Base-by-base conservation (phyloP, 1,140 invertebrate genomes). In the Brachionus calyciflorus region DNA sequence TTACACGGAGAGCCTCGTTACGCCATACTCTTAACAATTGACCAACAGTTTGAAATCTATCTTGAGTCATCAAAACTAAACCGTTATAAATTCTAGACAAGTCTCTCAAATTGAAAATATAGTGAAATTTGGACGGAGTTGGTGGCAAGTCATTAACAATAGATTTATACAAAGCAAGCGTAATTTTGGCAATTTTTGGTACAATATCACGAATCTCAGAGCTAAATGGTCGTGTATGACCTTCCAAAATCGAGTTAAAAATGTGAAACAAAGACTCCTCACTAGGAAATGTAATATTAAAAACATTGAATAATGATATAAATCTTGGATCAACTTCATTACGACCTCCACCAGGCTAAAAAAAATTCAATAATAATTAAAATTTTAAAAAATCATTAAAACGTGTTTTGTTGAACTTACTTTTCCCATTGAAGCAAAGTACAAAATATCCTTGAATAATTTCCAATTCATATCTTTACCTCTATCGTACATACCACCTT, bases 391-490 rank as follows among this genome's bases (percentile, higher is more conserved):
- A 26, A 55, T 26, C 1, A 0, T 26, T 21, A 55, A 9, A 9
- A 24, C 26, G 14, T 26, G 26, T 14, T 28, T 28, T 28, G 7
- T 28, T 1, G 1, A n/a, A 49, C 26, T 28, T 55, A 55, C 53
- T 90, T 92, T 81, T 87, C 90, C 89, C 81, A 83, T 83, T 21
- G 82, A 83, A 68, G 83, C 82, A 33, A 85, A 81, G 79, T 82
- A 86, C 40, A 84, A 87, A 68, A 93, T 90, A 81, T 95, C 92
- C 81, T 90, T 91, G 44, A 94, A 86, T 79, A 89, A 89, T 82
- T 92, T 95, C 92, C 93, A 94, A 82, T 90, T 91, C 0, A 94
- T 86, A 81, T 94, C 91, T 83, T 92, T 93, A n/a, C 90, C 91
- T 68, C 92, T 84, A 84, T 93, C 92, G 82, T 93, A 95, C 79